Base-by-base conservation (phyloP, 30 jellyfish, hydroid and myxozoan genomes). In the Hydractinia echinata region DNA sequence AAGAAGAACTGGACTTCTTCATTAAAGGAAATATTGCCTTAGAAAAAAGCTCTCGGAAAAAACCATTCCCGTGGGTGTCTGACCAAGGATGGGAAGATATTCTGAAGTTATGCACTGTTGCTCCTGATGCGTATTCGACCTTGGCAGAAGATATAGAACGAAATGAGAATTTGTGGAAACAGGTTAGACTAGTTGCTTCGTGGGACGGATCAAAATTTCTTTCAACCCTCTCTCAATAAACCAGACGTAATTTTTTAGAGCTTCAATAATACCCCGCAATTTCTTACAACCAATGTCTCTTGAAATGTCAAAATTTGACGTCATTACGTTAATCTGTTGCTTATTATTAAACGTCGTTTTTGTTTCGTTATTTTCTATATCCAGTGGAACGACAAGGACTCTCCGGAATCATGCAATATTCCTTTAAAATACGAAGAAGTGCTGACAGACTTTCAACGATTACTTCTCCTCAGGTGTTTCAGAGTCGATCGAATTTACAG, bases 51-150 rank as follows among this genome's bases (percentile, higher is more conserved):
- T 85, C 96, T n/a, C 81, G 95, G 61, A 79, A 76, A 69, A 92
- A 92, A 81, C 98, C 98, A 8, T 73, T 74, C 67, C 70, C 79
- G 10, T 92, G 98, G 98, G 56, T 92, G 62, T 61, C 92, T 51
- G 98, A 92, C 76, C 98, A 92, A 61, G 98, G 98, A 7, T 92
- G 98, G 98, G 96, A 92, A 68, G 98, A 92, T 48, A 81, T 87
- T 66, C 87, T 81, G 21, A 92, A 92, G 67, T 82, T 92, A 67
- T 60, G 89, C 21, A 64, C 67, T 18, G 89, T 86, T 52, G 87
- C 86, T 14, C 86, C 93, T 39, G 95, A 92, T 72, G 88, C 79
- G 48, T 92, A 86, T 62, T 19, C 89, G 20, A 52, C 92, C 10
- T 83, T 92, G 4, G 83, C 96, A 13, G 98, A 92, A 61, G 95